phyloP scores from a whole-genome alignment of 2,888 invertebrate species.

The Drosophila neoperkinsi region DNA sequence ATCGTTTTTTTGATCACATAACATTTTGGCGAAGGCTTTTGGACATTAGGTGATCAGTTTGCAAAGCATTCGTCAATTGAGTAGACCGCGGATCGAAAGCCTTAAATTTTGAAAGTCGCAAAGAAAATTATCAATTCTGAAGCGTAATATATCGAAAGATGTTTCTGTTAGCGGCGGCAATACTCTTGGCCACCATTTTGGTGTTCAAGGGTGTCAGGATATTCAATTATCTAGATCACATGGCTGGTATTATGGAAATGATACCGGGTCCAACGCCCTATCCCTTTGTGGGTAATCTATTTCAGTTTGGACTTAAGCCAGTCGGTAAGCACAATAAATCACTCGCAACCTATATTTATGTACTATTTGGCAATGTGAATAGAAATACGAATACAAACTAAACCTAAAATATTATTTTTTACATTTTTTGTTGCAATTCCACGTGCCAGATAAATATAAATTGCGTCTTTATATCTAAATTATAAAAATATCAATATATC shows the following conservation, averaged over 20 bases:
- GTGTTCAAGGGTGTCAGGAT: slow-evolving; percentile 78
- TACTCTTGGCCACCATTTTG: slow-evolving; percentile 70
- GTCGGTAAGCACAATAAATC: slow-evolving; percentile 67
- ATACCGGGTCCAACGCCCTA: slow-evolving; percentile 82
- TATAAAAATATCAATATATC: slow-evolving; percentile 4
- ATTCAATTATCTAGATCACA: slow-evolving; percentile 80
- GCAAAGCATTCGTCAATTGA: slow-evolving; percentile 25
- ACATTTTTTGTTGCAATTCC: neutral
- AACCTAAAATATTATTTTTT: neutral
- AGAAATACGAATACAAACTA: neutral
- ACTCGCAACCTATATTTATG: slow-evolving; percentile 65
- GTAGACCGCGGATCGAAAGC: slow-evolving; percentile 1
- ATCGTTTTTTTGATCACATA: slow-evolving; percentile 30
- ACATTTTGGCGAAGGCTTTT: slow-evolving; percentile 32
- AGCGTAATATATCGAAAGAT: slow-evolving; percentile 39
- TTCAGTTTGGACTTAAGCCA: slow-evolving; percentile 80
- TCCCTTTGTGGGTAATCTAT: slow-evolving; percentile 82
- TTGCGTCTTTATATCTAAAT: neutral
- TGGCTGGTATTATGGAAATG: slow-evolving; percentile 82
- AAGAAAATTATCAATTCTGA: neutral
- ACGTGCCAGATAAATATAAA: slow-evolving; percentile 1
- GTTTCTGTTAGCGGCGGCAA: slow-evolving; percentile 71
- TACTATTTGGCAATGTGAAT: slow-evolving; percentile 40
- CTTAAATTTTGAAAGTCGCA: neutral
- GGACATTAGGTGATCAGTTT: slow-evolving; percentile 20